These are phyloP conservation scores for Aleiodes leptofemur DNA, from an alignment of 2,888 invertebrate species.

Conservation along the genomic window DNA sequence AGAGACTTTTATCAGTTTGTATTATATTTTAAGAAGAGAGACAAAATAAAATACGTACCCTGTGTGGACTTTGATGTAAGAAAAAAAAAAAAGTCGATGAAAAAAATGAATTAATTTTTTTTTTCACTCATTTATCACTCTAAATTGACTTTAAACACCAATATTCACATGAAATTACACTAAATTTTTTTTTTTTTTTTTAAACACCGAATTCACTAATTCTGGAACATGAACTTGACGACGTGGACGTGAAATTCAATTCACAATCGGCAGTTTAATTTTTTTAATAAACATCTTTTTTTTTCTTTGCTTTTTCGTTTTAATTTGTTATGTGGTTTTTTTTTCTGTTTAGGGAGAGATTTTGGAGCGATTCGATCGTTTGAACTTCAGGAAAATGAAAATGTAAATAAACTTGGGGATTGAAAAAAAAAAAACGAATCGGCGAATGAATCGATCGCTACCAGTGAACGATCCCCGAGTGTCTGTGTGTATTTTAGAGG, in stretches of 20 bases:
- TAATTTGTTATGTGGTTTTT: too few relatives aligned
- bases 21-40: background rate
- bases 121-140: background rate
- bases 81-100: too few relatives aligned
- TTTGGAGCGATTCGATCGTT: background rate
- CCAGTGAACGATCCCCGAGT: constrained; percentile 36
- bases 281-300: too few relatives aligned
- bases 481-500: constrained; percentile 30
- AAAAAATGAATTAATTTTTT: constrained; percentile 7
- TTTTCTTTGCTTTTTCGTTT: too few relatives aligned
- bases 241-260: constrained; percentile 23
- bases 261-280: constrained; percentile 2
- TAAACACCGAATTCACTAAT: constrained; percentile 16
- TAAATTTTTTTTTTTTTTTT: background rate
- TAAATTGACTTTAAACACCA: background rate
- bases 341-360: background rate
- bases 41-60: constrained; percentile 38
- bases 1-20: too few relatives aligned
- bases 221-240: constrained; percentile 29
- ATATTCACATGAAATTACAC: background rate
- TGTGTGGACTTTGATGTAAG: constrained; percentile 44
- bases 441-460: constrained; percentile 20
- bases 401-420: background rate
- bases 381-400: background rate
- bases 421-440: background rate